Conservation (phyloP, 2,888 invertebrate genomes). For the Andrena marginata region DNA sequence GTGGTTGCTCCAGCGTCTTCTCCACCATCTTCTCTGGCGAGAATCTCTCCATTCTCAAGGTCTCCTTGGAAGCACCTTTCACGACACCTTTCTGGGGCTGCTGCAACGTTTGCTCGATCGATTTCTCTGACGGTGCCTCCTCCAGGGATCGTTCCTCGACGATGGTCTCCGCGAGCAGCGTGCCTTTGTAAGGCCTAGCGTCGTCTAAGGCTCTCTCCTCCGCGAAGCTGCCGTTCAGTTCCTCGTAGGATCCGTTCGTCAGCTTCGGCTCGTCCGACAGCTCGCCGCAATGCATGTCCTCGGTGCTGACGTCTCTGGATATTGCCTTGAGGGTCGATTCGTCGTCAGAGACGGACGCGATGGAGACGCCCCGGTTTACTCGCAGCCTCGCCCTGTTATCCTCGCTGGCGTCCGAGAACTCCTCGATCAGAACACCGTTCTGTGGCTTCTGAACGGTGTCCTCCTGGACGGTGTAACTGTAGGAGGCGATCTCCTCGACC, state of each 20-base stretch:
- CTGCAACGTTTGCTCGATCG: conserved; percentile 16
- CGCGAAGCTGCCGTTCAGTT: conserved; percentile 67
- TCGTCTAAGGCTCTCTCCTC: conserved; percentile 73
- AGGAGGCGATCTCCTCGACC: conserved; percentile 88
- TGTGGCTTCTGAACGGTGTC: conserved; percentile 84
- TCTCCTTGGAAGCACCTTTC: conserved; percentile 56
- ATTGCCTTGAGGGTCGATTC: conserved; percentile 87
- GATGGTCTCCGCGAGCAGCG: conserved; percentile 78
- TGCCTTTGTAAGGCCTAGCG: conserved; percentile 66
- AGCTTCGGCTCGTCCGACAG: conserved; percentile 68
- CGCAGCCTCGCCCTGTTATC: conserved; percentile 82
- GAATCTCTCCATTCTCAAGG: conserved; percentile 42
- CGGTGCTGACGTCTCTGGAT: conserved; percentile 87
- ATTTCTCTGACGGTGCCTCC: conserved; percentile 82
- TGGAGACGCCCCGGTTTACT: conserved; percentile 87
- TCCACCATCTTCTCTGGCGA: conserved; percentile 57
- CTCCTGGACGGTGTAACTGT: conserved; percentile 87
- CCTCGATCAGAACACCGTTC: conserved; percentile 83
- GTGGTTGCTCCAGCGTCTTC: conserved; percentile 59
- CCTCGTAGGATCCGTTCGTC: conserved; percentile 72
- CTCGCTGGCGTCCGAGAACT: conserved; percentile 85
- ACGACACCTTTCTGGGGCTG: conserved; percentile 37
- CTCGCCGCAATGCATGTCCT: conserved; percentile 84
- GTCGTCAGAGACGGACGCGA: conserved; percentile 89
- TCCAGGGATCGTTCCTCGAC: conserved; percentile 86